Conservation (phyloP, 2,888 invertebrate genomes). For the Catocala nupta region DNA sequence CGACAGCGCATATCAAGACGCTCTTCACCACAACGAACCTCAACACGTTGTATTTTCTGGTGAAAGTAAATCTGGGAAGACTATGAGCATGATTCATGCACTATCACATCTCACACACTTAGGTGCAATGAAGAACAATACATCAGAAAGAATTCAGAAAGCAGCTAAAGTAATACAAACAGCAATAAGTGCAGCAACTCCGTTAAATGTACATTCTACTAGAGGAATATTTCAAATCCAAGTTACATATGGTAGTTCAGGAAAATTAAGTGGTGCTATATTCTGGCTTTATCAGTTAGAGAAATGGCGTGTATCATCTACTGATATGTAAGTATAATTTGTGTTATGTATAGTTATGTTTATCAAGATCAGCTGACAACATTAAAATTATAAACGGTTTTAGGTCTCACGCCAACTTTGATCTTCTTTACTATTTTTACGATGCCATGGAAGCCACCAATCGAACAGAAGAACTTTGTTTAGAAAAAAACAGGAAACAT, state of each 20-base stretch:
- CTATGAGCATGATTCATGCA: constrained; percentile 93
- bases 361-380: not conserved
- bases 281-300: constrained; percentile 95
- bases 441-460: constrained; percentile 92
- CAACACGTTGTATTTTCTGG: constrained; percentile 96
- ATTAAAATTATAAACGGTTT: constrained; percentile 39
- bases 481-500: constrained; percentile 91
- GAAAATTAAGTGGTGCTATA: constrained; percentile 95
- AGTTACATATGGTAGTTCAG: constrained; percentile 93
- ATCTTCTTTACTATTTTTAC: constrained; percentile 96
- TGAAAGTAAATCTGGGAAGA: constrained; percentile 97
- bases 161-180: constrained; percentile 91
- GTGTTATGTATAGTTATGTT: not conserved
- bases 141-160: constrained; percentile 89
- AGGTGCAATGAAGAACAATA: constrained; percentile 91
- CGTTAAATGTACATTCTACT: constrained; percentile 94
- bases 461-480: constrained; percentile 89
- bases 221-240: constrained; percentile 93
- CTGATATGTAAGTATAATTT: constrained; percentile 88
- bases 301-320: constrained; percentile 94
- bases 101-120: constrained; percentile 93
- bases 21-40: constrained; percentile 94
- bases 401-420: constrained; percentile 95
- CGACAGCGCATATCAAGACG: constrained; percentile 96
- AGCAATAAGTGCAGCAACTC: constrained; percentile 94